Evolutionary conservation across 2,797 vertebrate species (phyloP).

Genomic region (Hydrocynus forskahlii): DNA sequence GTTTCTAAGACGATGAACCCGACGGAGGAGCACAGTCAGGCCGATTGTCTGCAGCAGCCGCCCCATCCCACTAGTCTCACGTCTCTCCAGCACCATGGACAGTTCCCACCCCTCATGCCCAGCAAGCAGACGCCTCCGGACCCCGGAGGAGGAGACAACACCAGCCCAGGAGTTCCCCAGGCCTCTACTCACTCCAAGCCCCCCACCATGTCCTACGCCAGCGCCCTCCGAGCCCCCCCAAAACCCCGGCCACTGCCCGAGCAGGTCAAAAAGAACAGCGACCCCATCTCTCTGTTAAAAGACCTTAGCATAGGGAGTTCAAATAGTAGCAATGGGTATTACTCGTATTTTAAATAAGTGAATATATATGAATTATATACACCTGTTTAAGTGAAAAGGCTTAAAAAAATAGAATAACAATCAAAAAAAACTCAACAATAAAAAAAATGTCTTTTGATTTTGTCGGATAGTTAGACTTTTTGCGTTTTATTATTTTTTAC

Average conservation of each 20-base stretch:
- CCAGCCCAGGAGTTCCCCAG: slow-evolving; percentile 71
- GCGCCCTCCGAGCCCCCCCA: slow-evolving; percentile 93
- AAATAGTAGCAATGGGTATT: slow-evolving; percentile 98
- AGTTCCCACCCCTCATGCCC: slow-evolving; percentile 97
- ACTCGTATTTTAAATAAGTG: slow-evolving; percentile 99
- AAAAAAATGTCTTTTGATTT: slow-evolving; percentile 58
- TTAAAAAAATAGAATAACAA: slow-evolving; percentile 70
- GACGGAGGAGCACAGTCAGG: slow-evolving; percentile 88
- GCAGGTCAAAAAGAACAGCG: slow-evolving; percentile 96
- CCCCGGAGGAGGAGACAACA: slow-evolving; percentile 73
- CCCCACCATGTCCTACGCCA: slow-evolving; percentile 97
- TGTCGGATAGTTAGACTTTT: slow-evolving; percentile 66
- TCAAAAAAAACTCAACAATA: slow-evolving; percentile 44
- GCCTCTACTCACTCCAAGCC: slow-evolving; percentile 82
- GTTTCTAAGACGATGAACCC: slow-evolving; percentile 85
- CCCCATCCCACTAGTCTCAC: slow-evolving; percentile 81
- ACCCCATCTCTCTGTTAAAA: slow-evolving; percentile 96
- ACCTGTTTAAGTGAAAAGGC: slow-evolving; percentile 55
- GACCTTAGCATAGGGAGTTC: slow-evolving; percentile 99
- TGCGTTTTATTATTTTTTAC: slow-evolving; percentile 72
- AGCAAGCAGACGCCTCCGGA: slow-evolving; percentile 89
- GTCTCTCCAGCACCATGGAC: slow-evolving; percentile 93
- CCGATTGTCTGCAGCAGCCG: slow-evolving; percentile 72
- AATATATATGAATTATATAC: slow-evolving; percentile 58
- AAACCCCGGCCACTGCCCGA: slow-evolving; percentile 94